Evolutionary conservation across 2,797 vertebrate genomes (phyloP).

Genomic region (Platalea minor): DNA sequence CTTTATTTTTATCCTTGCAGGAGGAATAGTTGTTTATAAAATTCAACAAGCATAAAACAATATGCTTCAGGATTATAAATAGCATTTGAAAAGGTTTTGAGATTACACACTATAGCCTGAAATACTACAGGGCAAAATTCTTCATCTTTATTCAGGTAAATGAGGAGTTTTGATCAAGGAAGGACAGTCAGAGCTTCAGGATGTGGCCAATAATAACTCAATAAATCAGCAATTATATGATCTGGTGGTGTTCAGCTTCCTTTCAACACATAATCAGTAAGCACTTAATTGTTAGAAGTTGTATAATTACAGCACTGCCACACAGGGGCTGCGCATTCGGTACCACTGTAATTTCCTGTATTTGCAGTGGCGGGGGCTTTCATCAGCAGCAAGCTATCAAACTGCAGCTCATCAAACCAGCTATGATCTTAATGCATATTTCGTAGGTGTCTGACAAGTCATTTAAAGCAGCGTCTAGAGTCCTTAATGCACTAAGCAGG

Average conservation of each 20-base stretch:
- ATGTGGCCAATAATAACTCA: conserved; percentile 25
- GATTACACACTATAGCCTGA: conserved; percentile 1
- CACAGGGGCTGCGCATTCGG: neutral
- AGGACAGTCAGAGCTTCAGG: neutral
- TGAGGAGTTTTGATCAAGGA: neutral
- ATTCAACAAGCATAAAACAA: conserved; percentile 46
- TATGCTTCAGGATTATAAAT: neutral
- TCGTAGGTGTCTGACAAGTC: neutral
- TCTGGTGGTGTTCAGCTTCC: neutral
- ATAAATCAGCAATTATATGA: neutral
- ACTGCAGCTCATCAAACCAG: neutral
- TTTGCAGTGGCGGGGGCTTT: neutral
- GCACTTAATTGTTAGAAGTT: conserved; percentile 3
- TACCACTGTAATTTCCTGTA: neutral
- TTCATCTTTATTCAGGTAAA: conserved; percentile 15
- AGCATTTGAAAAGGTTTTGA: conserved; percentile 56
- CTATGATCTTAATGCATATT: neutral
- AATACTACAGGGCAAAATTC: conserved; percentile 25
- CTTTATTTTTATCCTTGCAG: conserved; percentile 50
- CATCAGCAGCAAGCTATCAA: neutral
- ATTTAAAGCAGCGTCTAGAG: fast-evolving
- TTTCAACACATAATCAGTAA: conserved; percentile 3
- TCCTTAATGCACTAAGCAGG: neutral
- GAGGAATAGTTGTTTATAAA: conserved; percentile 50
- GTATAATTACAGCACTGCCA: neutral